A percentile compares a stretch with the other conserved stretches of the same genome.
Evolutionary conservation across 35 echinoderm and acorn worm species (phyloP).

Genomic region (Apostichopus japonicus): DNA sequence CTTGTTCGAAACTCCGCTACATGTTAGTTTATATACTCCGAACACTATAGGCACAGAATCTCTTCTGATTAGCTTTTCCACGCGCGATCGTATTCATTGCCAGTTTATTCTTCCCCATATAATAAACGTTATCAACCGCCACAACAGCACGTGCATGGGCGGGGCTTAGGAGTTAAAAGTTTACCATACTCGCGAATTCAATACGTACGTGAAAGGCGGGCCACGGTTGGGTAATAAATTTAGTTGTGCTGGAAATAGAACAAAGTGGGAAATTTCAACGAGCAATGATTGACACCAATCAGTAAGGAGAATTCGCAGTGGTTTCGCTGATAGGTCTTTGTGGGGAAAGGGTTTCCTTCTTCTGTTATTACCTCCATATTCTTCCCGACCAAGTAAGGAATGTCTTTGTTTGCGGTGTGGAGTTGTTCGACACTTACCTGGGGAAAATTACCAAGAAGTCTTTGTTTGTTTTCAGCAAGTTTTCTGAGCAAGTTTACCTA

Average conservation of each 20-base stretch:
- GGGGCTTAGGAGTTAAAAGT: slow-evolving; percentile 47
- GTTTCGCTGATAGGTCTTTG: not conserved
- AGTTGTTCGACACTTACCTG: not conserved
- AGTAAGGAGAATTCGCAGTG: not conserved
- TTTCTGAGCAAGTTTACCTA: too few species aligned
- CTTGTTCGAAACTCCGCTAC: not conserved
- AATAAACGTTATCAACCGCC: not conserved
- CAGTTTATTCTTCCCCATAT: not conserved
- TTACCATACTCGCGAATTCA: not conserved
- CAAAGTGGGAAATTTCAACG: slow-evolving; percentile 34
- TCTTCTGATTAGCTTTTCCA: not conserved
- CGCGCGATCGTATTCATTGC: not conserved
- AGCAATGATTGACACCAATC: not conserved
- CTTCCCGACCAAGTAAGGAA: not conserved
- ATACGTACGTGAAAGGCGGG: not conserved
- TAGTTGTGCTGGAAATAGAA: not conserved
- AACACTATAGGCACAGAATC: not conserved
- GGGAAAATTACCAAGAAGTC: not conserved
- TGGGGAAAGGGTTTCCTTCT: not conserved
- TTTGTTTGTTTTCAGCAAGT: not conserved
- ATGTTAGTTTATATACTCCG: not conserved
- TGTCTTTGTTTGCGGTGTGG: slow-evolving; percentile 12
- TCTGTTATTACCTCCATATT: too few species aligned
- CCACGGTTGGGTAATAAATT: slow-evolving; percentile 6
- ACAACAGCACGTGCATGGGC: slow-evolving; percentile 42